phyloP scores from a whole-genome alignment of 1,140 invertebrate species.

The Argopecten irradians region DNA sequence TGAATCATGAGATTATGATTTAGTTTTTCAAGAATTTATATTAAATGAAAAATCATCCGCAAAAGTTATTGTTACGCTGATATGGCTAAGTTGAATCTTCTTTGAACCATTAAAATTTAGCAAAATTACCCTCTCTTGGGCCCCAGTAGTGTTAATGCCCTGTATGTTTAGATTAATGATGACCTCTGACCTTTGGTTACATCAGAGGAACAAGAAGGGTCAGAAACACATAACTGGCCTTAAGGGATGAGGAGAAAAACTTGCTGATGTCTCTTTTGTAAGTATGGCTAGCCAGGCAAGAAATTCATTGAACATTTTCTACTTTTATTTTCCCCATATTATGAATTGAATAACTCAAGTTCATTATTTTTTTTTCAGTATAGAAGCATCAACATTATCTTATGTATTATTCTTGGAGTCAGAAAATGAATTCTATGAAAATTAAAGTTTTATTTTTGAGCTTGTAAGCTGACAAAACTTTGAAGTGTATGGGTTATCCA shows the following conservation, averaged over 20 bases:
- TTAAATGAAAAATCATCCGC: too few species aligned
- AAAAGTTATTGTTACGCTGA: not conserved
- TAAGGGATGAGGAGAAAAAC: conserved; percentile 1
- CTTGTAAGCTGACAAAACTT: not conserved
- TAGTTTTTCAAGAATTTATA: too few species aligned
- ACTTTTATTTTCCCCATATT: not conserved
- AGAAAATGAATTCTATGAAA: not conserved
- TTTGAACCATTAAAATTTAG: not conserved
- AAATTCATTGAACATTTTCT: not conserved
- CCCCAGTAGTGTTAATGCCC: not conserved
- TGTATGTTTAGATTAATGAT: not conserved
- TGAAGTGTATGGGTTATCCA: not conserved
- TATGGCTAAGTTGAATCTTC: not conserved
- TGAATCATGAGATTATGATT: too few species aligned
- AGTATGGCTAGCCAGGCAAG: not conserved
- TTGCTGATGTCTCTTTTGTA: not conserved
- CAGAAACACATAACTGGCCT: not conserved
- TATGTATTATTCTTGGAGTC: too few species aligned
- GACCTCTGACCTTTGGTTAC: not conserved
- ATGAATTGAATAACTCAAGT: too few species aligned
- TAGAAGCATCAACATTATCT: too few species aligned
- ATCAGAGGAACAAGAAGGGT: not conserved
- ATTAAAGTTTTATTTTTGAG: not conserved
- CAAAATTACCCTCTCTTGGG: not conserved
- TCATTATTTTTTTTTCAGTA: too few species aligned